Base-by-base conservation (phyloP, 1,140 invertebrate genomes). In the Brachionus sp. region DNA sequence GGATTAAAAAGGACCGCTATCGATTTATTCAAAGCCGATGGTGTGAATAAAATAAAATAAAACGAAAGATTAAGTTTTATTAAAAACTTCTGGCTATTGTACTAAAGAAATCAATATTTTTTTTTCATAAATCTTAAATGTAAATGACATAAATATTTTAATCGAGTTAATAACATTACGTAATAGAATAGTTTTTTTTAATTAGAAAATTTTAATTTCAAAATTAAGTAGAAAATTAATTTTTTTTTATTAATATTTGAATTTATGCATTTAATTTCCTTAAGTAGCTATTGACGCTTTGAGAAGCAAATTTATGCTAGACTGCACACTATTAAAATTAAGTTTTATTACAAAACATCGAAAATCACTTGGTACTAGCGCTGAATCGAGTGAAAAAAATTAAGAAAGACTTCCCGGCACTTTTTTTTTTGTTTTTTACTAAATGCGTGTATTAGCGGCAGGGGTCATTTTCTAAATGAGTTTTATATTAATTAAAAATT, bases 401-500 rank as follows among this genome's bases (percentile, higher is more conserved):
- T 57, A 50, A 50, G 50, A 57, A 57, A 9, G 16, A 57, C 5
- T 57, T 57, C 50, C 16, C 50, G 50, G 50, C 50, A 19, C 50
- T 57, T 16, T 57, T 57, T 10, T 10, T 10, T 16, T 57, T 57
- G 1, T 10, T 10, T 42, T 7, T 7, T 57, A 57, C 19, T 57
- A 57, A 16, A 37, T 70, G 35, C 35, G 35, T 19, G 66, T 57
- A 46, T 33, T 66, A 70, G 37, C 66, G 33, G 37, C 66, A 70
- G 66, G 66, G 66, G 66, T 70, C 66, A 70, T 39, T 70, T 70
- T 37, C 16, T n/a, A 37, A 70, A 70, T 37, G 37, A 39, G 35
- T 37, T 70, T 70, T 70, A 9, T 19, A 37, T 70, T 70, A 70
- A 70, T 37, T 37, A 70, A 70, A 70, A 70, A 37, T 70, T 70